Percentiles rank a stretch among this genome's conserved stretches.
Conservation (phyloP, 2,888 invertebrate genomes). For the Theretra japonica region DNA sequence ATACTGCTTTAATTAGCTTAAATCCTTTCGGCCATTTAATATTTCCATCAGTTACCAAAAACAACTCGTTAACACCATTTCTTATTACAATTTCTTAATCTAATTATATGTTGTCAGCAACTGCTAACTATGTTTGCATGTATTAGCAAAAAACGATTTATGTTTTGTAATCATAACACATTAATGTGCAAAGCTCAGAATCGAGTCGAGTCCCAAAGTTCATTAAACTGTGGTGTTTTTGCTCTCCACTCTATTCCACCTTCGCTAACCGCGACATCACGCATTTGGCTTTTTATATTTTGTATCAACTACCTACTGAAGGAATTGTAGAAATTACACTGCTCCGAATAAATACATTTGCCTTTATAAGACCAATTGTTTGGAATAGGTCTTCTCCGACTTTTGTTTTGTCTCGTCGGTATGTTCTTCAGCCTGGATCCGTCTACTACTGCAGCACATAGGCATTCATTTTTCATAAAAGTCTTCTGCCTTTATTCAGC, state of each 20-base stretch:
- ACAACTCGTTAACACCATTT: background rate
- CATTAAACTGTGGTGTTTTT: slow-evolving; percentile 29
- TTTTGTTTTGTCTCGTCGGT: too few relatives aligned
- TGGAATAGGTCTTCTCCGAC: too few relatives aligned
- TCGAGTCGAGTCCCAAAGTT: slow-evolving; percentile 27
- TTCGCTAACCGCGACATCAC: slow-evolving; percentile 24
- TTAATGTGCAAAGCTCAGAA: slow-evolving; percentile 18
- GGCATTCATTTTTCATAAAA: too few relatives aligned
- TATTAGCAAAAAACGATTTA: slow-evolving; percentile 9
- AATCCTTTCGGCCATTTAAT: background rate
- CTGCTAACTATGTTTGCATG: slow-evolving; percentile 3
- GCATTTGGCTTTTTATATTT: slow-evolving; percentile 9
- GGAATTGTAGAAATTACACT: background rate
- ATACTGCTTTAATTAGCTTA: background rate
- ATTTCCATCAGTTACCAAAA: background rate
- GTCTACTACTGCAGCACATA: too few relatives aligned
- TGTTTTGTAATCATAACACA: slow-evolving; percentile 20
- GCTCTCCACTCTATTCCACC: slow-evolving; percentile 24
- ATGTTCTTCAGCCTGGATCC: too few relatives aligned
- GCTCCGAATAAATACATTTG: background rate
- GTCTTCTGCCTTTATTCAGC: too few relatives aligned
- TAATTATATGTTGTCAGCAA: slow-evolving; percentile 8
- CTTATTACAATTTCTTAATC: slow-evolving; percentile 3
- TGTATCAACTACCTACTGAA: background rate
- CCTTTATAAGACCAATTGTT: too few relatives aligned